Evolutionary conservation across 2,113 vertebrate genomes (phyloP), one percentile per base, ranked within the genome.

Genomic region (Leucopsar rothschildi): DNA sequence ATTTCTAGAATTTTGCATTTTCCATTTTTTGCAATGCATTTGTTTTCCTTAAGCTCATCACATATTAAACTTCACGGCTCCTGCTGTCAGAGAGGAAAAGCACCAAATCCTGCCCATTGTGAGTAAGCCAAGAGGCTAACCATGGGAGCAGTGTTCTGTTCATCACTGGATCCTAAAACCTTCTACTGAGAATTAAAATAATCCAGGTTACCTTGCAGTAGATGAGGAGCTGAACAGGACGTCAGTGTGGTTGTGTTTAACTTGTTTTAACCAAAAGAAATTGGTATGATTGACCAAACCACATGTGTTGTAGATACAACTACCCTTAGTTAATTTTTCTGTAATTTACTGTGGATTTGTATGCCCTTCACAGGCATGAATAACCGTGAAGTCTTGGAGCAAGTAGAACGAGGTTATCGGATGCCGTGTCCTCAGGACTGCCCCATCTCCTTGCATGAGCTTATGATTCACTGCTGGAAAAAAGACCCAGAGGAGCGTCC

Each of bases 381-480:
- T 95, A 99, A 99, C 98, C 98, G 99, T 9, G 99, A 99, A 98
- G 99, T 99, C 77, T 96, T 99, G 98, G 99, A 99, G 97, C 99
- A 99, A 97, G 99, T 99, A 96, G 99, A 99, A 86, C 98, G 99
- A 4, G 99, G 99, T 61, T 99, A 99, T 98, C 96, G 99, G 96
- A 99, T 99, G 99, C 99, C 99, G 3, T 98, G 98, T 92, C 99
- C 99, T 39, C 98, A 98, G 97, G 99, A 99, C 98, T 99, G 99
- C 96, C 99, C 99, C 96, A 98, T 97, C 97, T 99, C 99, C 27
- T 98, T 99, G 88, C 99, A 99, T 6, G 99, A 99, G 98, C 98
- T 99, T 65, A 99, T 99, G 99, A 98, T 99, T 89, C 99, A 99
- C 97, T 99, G 99, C 98, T 99, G 99, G 99, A 99, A 99, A 98